Base-by-base conservation (phyloP, 2,113 vertebrate genomes). In the Rhinoderma darwinii region DNA sequence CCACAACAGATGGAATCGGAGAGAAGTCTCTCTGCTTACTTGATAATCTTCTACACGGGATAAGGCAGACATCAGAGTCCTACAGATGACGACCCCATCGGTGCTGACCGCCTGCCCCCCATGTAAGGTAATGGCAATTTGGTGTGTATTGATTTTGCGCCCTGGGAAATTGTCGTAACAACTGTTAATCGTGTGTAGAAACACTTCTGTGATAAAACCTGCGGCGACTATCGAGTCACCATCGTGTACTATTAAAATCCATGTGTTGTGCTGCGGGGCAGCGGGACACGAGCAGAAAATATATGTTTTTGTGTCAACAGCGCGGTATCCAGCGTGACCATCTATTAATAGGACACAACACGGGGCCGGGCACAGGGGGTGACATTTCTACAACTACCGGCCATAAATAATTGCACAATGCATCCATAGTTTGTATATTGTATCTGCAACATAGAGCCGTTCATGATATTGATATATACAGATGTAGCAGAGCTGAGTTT, bases 121-220 rank as follows among this genome's bases (percentile, higher is more conserved):
- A 17, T 4, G 75, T 3, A 27, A 30, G 74, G 15, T 11, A 10
- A 77, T 77, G 75, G 47, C 30, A 22, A 56, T 79, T 56, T 56
- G 76, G 76, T 14, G 30, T 32, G 30, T 56, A 79, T 79, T 79
- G 76, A 79, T 79, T 54, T 79, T 41, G 20, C 76, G 15, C 47
- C 50, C 76, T 37, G 76, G 76, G 50, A 54, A 54, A 79, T 37
- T 79, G 50, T 32, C 4, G 47, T 79, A 79, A 79, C 76, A 79
- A 79, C 27, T 50, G 10, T 22, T 25, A 50, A 56, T 79, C 20
- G 76, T 25, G 50, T 37, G 50, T 35, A 79, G 30, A 78, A 78
- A 56, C 18, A 2, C 47, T 54, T 30, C 54, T 78, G 27, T 78
- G 75, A 54, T 7, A 47, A 76, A 17, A 51, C 43, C 30, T 22